Evolutionary conservation across 2,113 vertebrate species (phyloP).

Genomic region (Heterotilapia buettikoferi): DNA sequence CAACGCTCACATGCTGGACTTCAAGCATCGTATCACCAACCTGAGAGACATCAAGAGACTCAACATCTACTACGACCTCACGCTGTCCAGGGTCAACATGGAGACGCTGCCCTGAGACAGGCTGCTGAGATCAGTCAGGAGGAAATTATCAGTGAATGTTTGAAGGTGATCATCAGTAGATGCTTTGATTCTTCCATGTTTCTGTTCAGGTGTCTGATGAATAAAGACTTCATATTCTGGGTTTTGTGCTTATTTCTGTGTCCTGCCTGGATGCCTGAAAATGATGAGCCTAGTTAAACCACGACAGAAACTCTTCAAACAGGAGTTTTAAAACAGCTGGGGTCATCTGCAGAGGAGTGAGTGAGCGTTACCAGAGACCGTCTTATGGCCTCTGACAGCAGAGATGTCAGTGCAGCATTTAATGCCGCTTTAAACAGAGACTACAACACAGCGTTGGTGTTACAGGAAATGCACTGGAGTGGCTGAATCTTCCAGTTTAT

Average conservation of each 20-base stretch:
- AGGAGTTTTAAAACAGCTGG: neutral
- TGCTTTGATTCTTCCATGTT: neutral
- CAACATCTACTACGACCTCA: constrained; percentile 14
- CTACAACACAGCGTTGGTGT: neutral
- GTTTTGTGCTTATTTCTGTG: neutral
- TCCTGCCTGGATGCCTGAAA: neutral
- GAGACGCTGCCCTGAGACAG: neutral
- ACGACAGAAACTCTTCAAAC: neutral
- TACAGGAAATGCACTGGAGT: neutral
- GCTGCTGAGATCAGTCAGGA: neutral
- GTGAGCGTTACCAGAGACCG: neutral
- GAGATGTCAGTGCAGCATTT: neutral
- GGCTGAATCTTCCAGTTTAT: neutral
- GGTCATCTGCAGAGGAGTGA: neutral
- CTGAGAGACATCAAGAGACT: neutral
- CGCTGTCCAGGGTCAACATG: neutral
- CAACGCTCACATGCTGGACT: neutral
- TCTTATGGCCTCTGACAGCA: neutral
- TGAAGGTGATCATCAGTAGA: neutral
- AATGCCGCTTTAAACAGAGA: neutral
- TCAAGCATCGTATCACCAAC: neutral
- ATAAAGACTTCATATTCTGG: neutral
- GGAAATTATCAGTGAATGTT: neutral
- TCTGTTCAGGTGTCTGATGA: neutral
- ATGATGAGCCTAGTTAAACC: neutral